These are phyloP conservation scores for Pseudomugil gertrudae DNA, from an alignment of 2,797 vertebrate genomes.

Conservation along the genomic window DNA sequence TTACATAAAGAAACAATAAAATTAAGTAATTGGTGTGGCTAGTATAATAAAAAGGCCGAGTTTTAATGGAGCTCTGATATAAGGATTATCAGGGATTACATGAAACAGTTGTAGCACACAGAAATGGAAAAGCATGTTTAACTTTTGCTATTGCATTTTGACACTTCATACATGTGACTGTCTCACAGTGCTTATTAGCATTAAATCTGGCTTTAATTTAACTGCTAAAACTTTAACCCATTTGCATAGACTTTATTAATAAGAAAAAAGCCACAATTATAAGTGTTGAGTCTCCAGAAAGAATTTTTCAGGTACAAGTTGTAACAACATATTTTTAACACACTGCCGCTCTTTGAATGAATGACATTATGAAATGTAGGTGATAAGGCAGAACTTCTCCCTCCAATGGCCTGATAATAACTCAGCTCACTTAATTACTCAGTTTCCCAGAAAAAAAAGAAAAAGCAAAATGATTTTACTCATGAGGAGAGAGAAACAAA, in stretches of 20 bases:
- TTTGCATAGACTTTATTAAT: background rate
- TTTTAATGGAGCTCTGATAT: conserved; percentile 1
- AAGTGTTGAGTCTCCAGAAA: conserved; percentile 7
- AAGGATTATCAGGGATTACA: conserved; percentile 17
- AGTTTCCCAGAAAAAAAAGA: conserved; percentile 61
- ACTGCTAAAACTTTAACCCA: background rate
- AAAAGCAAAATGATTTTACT: conserved; percentile 75
- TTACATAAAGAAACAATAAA: conserved; percentile 1
- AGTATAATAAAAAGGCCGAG: background rate
- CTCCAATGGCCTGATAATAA: conserved; percentile 69
- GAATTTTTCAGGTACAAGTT: background rate
- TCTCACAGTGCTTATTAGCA: background rate
- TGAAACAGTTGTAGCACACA: background rate
- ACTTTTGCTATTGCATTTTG: conserved; percentile 5
- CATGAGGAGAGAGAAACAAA: conserved; percentile 79
- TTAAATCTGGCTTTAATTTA: conserved; percentile 8
- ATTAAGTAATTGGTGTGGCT: background rate
- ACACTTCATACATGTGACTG: background rate
- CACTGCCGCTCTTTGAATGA: conserved; percentile 9
- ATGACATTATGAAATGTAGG: conserved; percentile 37
- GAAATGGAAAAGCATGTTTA: conserved; percentile 8
- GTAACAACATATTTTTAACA: conserved; percentile 2
- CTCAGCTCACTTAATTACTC: conserved; percentile 77
- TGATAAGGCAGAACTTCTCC: conserved; percentile 53
- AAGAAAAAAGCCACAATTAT: background rate